Conservation (phyloP, 1,140 invertebrate species). For the Galleria mellonella region DNA sequence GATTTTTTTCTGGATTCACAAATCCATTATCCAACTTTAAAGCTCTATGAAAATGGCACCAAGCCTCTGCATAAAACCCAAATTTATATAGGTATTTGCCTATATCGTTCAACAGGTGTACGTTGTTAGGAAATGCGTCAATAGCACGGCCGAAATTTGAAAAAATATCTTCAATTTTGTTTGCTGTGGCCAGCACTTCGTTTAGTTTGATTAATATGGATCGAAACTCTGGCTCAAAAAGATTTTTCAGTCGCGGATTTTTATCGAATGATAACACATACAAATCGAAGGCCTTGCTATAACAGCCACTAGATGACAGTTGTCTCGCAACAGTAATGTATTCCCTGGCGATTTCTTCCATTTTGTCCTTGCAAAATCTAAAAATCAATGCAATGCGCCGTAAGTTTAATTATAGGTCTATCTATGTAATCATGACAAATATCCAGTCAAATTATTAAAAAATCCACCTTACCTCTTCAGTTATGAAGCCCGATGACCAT, state of each 20-base stretch:
- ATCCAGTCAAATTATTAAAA: too few species aligned
- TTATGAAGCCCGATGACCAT: too few species aligned
- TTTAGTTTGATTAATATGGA: constrained; percentile 28
- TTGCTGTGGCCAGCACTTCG: constrained; percentile 18
- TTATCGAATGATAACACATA: constrained; percentile 52
- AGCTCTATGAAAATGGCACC: constrained; percentile 50
- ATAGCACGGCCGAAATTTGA: constrained; percentile 42
- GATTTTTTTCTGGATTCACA: constrained; percentile 54
- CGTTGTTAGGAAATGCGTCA: constrained; percentile 39
- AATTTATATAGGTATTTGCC: constrained; percentile 52
- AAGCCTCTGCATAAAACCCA: constrained; percentile 45
- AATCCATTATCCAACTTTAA: constrained; percentile 33
- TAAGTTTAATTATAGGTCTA: too few species aligned
- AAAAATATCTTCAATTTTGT: constrained; percentile 51
- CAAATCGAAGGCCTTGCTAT: constrained; percentile 46
- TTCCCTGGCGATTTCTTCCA: constrained; percentile 21
- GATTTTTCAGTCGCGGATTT: constrained; percentile 25
- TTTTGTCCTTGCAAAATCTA: too few species aligned
- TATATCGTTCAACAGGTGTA: constrained; percentile 46
- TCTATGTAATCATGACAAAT: too few species aligned
- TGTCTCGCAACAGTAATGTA: constrained; percentile 35
- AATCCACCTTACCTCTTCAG: too few species aligned
- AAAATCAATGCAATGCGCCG: too few species aligned
- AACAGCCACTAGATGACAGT: constrained; percentile 23
- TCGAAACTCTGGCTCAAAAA: constrained; percentile 41